A percentile compares a stretch with the other conserved stretches of the same genome.
phyloP scores from a whole-genome alignment of 2,113 vertebrate genomes.

The Rattus rattus region DNA sequence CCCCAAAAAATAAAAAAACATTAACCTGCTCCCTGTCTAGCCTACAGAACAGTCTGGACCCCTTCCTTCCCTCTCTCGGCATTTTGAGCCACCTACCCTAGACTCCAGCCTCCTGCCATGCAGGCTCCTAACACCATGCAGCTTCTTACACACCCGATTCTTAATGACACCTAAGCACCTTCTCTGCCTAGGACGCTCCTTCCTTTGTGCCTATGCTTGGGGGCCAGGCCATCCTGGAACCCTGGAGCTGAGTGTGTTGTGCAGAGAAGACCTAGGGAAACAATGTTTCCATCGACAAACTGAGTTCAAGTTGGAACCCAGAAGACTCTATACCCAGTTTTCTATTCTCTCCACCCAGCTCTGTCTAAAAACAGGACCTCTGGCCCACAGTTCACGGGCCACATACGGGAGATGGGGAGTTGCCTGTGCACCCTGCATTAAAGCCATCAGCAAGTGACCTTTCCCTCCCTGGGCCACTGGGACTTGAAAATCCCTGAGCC shows the following conservation, averaged over 20 bases:
- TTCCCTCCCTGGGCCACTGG: neutral
- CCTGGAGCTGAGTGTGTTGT: neutral
- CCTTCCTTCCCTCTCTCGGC: neutral
- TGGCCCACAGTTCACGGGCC: neutral
- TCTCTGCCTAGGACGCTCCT: neutral
- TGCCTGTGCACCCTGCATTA: neutral
- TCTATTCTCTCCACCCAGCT: conserved; percentile 51
- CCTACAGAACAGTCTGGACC: neutral
- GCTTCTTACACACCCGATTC: neutral
- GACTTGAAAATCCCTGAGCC: conserved; percentile 13
- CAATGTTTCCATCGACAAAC: neutral
- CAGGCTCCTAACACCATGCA: neutral
- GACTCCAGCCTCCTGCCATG: neutral
- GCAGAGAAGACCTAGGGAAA: neutral
- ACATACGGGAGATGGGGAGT: neutral
- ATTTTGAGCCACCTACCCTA: neutral
- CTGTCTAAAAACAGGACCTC: neutral
- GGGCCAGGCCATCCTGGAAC: neutral
- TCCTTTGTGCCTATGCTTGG: neutral
- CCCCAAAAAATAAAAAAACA: neutral
- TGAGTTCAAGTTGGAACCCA: conserved; percentile 12
- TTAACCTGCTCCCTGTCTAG: neutral
- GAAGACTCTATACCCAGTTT: conserved; percentile 16
- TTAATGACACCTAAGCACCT: neutral
- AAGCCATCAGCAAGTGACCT: neutral